Conservation (phyloP, 37 sponge, comb jelly and placozoan genomes). For the Haliclona indistincta region DNA sequence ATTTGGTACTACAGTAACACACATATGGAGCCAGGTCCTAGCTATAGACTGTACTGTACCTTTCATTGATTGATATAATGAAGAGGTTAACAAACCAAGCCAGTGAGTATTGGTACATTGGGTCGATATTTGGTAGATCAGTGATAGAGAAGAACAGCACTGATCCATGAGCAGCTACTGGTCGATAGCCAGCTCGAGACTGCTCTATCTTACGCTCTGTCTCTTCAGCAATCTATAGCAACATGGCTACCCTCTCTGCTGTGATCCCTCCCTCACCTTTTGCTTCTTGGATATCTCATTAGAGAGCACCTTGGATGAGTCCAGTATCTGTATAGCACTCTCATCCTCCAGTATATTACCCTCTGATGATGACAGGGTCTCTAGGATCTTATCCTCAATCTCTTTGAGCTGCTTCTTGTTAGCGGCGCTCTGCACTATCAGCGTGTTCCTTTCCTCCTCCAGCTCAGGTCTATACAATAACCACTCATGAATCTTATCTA, state of each 20-base stretch:
- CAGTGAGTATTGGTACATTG: conserved; percentile 99
- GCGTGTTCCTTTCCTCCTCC: conserved; percentile 95
- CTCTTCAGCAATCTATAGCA: conserved; percentile 86
- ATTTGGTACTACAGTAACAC: conserved; percentile 83
- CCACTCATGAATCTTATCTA: too few species aligned
- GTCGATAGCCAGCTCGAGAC: conserved; percentile 96
- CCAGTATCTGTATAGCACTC: conserved; percentile 92
- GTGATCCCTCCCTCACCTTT: conserved; percentile 29
- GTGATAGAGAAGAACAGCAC: conserved; percentile 99
- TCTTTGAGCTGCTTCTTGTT: conserved; percentile 99
- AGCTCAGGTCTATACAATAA: conserved; percentile 93
- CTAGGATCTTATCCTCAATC: conserved; percentile 99
- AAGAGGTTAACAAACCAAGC: conserved; percentile 98
- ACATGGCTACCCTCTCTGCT: background rate
- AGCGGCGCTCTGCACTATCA: conserved; percentile 93
- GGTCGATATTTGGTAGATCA: conserved; percentile 99
- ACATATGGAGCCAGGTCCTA: too few species aligned
- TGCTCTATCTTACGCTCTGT: conserved; percentile 98
- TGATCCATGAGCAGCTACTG: conserved; percentile 93
- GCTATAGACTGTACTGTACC: too few species aligned
- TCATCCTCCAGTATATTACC: conserved; percentile 99
- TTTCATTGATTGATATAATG: conserved; percentile 90
- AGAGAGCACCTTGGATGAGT: conserved; percentile 92
- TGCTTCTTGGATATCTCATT: conserved; percentile 92
- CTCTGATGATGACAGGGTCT: conserved; percentile 96